phyloP scores from a whole-genome alignment of 2,888 invertebrate genomes.

The Chromoteleia sp. region DNA sequence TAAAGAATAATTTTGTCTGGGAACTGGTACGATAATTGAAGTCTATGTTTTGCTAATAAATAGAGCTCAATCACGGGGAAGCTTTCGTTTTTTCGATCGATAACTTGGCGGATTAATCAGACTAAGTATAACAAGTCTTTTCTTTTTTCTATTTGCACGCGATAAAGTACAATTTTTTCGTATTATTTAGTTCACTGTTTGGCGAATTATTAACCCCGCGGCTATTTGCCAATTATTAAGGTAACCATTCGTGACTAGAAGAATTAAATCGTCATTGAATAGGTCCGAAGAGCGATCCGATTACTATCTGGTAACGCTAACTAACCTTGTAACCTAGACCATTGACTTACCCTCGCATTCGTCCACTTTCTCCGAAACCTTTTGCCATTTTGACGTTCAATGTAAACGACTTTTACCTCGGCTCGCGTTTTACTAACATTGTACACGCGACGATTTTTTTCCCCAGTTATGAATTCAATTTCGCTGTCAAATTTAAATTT shows the following conservation, averaged over 20 bases:
- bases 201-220: background rate
- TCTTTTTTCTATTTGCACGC: constrained; percentile 15
- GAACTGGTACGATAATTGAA: constrained; percentile 24
- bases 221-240: constrained; percentile 26
- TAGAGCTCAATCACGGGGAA: constrained; percentile 31
- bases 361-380: constrained; percentile 63
- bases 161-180: constrained; percentile 12
- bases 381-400: constrained; percentile 71
- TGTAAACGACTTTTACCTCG: constrained; percentile 77
- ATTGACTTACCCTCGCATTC: constrained; percentile 24
- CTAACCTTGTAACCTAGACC: constrained; percentile 53
- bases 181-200: constrained; percentile 9
- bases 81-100: constrained; percentile 36
- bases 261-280: constrained; percentile 44
- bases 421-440: constrained; percentile 74
- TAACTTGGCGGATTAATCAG: constrained; percentile 32
- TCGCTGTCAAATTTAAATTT: constrained; percentile 2
- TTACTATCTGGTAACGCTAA: constrained; percentile 33
- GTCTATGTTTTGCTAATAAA: constrained; percentile 27
- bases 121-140: constrained; percentile 1
- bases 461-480: constrained; percentile 12
- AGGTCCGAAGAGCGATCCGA: constrained; percentile 33
- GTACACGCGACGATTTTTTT: constrained; percentile 50
- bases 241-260: constrained; percentile 39
- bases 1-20: constrained; percentile 26